Conservation (phyloP, 2,888 invertebrate genomes). For the Steromphala cineraria region DNA sequence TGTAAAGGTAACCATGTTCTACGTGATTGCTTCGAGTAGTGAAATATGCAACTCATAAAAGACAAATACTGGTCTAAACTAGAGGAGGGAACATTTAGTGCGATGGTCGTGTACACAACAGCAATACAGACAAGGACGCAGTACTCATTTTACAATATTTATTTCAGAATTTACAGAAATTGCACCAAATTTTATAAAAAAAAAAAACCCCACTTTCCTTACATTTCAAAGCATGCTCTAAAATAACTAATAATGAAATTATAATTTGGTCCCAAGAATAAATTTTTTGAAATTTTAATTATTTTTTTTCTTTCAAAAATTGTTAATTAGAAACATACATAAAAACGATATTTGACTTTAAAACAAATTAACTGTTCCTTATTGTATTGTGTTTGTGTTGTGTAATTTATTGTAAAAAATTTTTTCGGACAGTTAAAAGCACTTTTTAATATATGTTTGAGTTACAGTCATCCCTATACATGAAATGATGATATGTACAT, state of each 20-base stretch:
- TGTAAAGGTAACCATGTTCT: too few relatives aligned
- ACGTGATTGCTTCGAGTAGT: too few relatives aligned
- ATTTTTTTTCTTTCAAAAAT: background rate
- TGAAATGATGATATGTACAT: too few relatives aligned
- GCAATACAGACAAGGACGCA: constrained; percentile 2
- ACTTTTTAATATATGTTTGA: too few relatives aligned
- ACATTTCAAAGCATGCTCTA: background rate
- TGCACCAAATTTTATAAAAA: background rate
- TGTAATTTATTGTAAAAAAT: too few relatives aligned
- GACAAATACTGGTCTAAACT: too few relatives aligned
- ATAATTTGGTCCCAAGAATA: background rate
- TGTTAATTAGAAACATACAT: background rate
- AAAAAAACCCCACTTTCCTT: background rate
- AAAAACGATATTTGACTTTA: background rate
- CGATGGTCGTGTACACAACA: background rate
- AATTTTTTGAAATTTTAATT: background rate
- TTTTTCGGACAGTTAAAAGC: too few relatives aligned
- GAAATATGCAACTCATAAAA: too few relatives aligned
- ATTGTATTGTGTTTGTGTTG: too few relatives aligned
- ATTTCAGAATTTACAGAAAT: constrained; percentile 2
- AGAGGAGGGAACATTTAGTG: background rate
- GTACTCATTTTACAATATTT: constrained; percentile 7
- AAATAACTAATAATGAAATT: background rate
- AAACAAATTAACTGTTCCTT: background rate
- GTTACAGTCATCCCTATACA: too few relatives aligned